A percentile compares a stretch with the other conserved stretches of the same genome.
These are phyloP conservation scores for Melikaiella ostensackeni DNA, from an alignment of 2,888 invertebrate genomes.

Conservation along the genomic window DNA sequence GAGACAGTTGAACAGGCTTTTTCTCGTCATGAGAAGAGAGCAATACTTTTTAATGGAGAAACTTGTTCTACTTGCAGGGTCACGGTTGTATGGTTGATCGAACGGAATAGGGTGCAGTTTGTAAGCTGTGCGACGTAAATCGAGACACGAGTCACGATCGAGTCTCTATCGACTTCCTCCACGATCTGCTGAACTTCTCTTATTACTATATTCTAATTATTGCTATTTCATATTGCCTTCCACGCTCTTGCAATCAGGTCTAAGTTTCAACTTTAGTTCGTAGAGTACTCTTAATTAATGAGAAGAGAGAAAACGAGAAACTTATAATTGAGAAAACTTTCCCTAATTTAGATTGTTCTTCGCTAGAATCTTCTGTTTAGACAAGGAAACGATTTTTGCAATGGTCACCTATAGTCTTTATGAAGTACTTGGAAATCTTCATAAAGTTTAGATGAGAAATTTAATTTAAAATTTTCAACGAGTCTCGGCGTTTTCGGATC, in stretches of 20 bases:
- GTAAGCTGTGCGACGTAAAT: background rate
- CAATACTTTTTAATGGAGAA: constrained; percentile 7
- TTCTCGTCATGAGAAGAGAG: background rate
- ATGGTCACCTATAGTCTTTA: background rate
- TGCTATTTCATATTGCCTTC: background rate
- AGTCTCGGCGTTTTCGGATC: too few relatives aligned
- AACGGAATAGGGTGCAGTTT: background rate
- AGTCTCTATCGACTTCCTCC: constrained; percentile 1
- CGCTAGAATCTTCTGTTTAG: background rate
- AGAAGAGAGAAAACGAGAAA: constrained; percentile 7
- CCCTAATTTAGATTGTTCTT: background rate
- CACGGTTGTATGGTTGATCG: background rate
- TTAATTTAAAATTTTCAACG: background rate
- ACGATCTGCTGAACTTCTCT: background rate
- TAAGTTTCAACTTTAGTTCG: background rate
- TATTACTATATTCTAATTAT: constrained; percentile 7
- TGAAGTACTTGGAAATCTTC: background rate
- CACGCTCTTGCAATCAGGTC: background rate
- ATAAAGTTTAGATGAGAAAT: background rate
- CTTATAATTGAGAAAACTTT: constrained; percentile 7
- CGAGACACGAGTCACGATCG: constrained; percentile 7
- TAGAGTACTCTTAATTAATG: background rate
- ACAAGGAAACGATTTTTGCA: background rate
- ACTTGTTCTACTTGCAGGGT: constrained; percentile 3
- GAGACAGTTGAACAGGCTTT: background rate